phyloP scores from a whole-genome alignment of 1,140 invertebrate species.

The Lepidurus arcticus region DNA sequence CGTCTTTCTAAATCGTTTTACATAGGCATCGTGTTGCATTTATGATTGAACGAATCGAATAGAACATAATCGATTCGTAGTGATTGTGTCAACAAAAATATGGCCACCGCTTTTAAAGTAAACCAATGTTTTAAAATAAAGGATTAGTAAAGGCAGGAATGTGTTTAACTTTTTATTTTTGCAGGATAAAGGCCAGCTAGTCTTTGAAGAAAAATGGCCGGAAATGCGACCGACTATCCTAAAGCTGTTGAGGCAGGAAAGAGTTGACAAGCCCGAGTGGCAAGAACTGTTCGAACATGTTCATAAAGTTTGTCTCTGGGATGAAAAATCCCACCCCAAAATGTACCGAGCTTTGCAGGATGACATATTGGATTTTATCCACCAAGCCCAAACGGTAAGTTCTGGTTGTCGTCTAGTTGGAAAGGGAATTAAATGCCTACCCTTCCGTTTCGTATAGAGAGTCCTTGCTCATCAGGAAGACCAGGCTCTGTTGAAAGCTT shows the following conservation, averaged over 20 bases:
- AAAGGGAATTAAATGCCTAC: too few relatives aligned
- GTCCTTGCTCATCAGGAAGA: constrained; percentile 87
- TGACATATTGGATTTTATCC: constrained; percentile 91
- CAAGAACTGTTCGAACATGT: constrained; percentile 94
- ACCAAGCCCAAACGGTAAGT: constrained; percentile 74
- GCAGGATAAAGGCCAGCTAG: constrained; percentile 49
- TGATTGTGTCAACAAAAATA: constrained; percentile 9
- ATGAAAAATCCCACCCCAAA: constrained; percentile 86
- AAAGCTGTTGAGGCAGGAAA: constrained; percentile 85
- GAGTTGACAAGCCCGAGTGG: constrained; percentile 91
- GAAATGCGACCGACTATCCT: constrained; percentile 86
- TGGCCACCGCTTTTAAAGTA: constrained; percentile 6
- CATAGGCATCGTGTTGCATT: not conserved
- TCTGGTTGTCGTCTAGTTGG: not conserved
- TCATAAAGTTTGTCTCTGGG: constrained; percentile 90
- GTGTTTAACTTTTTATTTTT: constrained; percentile 25
- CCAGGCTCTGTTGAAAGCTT: constrained; percentile 88
- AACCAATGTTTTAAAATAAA: not conserved
- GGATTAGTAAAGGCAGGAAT: not conserved
- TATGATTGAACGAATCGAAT: not conserved
- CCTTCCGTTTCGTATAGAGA: constrained; percentile 48
- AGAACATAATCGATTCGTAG: not conserved
- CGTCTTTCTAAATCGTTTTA: not conserved
- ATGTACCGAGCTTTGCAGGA: constrained; percentile 81
- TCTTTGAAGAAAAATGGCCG: constrained; percentile 94